These are phyloP conservation scores for Polyommatus iphigenia DNA, from an alignment of 2,888 invertebrate genomes.

Conservation along the genomic window DNA sequence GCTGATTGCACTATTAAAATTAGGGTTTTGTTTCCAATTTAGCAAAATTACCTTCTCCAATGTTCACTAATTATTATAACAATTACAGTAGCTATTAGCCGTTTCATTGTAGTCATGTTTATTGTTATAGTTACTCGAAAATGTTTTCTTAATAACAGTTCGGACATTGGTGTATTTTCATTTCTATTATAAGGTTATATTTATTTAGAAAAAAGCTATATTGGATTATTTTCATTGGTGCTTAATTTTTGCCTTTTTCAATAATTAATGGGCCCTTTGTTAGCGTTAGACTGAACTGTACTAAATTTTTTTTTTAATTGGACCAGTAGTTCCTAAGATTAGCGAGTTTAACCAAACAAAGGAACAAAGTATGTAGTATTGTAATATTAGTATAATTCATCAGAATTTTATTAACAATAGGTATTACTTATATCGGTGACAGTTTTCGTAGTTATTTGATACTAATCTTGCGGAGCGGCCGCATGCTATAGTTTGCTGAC, in stretches of 20 bases:
- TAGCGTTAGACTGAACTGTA: too few species aligned
- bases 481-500: slow-evolving; percentile 57
- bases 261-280: too few species aligned
- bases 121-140: slow-evolving; percentile 1
- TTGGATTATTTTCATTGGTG: background rate
- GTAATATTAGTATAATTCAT: background rate
- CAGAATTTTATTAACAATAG: background rate
- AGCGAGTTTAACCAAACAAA: too few species aligned
- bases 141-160: background rate
- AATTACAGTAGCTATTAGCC: background rate
- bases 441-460: slow-evolving; percentile 47
- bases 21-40: background rate
- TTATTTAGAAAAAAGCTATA: background rate
- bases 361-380: background rate
- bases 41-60: background rate
- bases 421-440: background rate
- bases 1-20: slow-evolving; percentile 10
- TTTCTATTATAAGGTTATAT: too few species aligned
- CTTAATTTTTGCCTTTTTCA: background rate
- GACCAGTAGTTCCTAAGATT: background rate
- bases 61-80: background rate
- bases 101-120: background rate
- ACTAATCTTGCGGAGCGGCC: slow-evolving; percentile 59
- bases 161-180: too few species aligned
- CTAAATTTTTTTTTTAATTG: background rate